phyloP scores from a whole-genome alignment of 1,140 invertebrate genomes.

The Onthophagus taurus region DNA sequence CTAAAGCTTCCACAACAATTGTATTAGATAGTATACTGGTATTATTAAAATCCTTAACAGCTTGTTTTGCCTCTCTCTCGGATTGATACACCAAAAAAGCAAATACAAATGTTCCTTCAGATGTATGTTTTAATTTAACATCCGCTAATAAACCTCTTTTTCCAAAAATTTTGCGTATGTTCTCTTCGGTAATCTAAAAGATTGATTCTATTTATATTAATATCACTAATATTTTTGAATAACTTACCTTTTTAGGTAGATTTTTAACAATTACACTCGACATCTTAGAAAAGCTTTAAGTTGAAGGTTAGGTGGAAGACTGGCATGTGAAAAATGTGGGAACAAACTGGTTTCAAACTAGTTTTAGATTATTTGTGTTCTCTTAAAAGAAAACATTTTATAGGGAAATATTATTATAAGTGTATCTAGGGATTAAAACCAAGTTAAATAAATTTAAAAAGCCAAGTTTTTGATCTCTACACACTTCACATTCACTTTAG shows the following conservation, averaged over 20 bases:
- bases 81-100: slow-evolving; percentile 83
- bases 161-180: slow-evolving; percentile 66
- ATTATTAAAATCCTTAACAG: slow-evolving; percentile 71
- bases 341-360: no score
- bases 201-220: slow-evolving; percentile 14
- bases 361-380: no score
- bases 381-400: no score
- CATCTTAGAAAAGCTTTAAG: no score
- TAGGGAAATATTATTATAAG: no score
- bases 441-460: no score
- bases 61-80: slow-evolving; percentile 65
- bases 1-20: slow-evolving; percentile 71
- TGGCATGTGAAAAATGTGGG: no score
- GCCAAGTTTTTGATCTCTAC: no score
- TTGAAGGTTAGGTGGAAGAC: no score
- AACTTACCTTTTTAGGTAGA: slow-evolving; percentile 59
- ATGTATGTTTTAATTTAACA: slow-evolving; percentile 83
- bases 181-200: slow-evolving; percentile 66
- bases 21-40: slow-evolving; percentile 71
- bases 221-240: background rate
- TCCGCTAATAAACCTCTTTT: slow-evolving; percentile 81
- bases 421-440: no score
- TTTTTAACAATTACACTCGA: slow-evolving; percentile 80
- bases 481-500: no score
- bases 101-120: slow-evolving; percentile 86